A percentile compares a stretch with the other conserved stretches of the same genome.
Conservation (phyloP, 2,113 vertebrate genomes). For the Ammospiza caudacuta region DNA sequence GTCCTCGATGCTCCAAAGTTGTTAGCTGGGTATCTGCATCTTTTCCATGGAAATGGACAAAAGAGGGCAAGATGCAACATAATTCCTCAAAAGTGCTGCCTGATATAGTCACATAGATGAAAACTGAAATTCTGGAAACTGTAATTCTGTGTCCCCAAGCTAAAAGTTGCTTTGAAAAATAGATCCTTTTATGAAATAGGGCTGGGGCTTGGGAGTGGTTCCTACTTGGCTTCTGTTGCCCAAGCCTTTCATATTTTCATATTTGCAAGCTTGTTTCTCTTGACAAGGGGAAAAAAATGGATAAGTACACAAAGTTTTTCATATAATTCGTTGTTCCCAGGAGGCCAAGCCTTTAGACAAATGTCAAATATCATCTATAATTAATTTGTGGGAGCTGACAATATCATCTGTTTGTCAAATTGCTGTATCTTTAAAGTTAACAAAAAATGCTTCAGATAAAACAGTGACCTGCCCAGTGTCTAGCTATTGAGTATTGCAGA, state of each 20-base stretch:
- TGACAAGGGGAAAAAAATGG: background rate
- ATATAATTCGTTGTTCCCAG: background rate
- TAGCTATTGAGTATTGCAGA: background rate
- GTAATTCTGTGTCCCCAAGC: background rate
- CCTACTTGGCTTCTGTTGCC: background rate
- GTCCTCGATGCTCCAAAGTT: background rate
- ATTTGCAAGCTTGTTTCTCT: background rate
- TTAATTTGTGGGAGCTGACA: constrained; percentile 7
- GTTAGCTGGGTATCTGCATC: background rate
- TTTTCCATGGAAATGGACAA: background rate
- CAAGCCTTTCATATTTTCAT: background rate
- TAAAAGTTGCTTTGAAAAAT: background rate
- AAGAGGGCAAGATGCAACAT: background rate
- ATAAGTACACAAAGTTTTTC: background rate
- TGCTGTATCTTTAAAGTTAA: background rate
- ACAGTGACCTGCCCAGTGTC: background rate
- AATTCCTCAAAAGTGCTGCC: background rate
- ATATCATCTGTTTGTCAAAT: background rate
- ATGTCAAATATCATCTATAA: background rate
- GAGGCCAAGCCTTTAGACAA: background rate
- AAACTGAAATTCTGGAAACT: background rate
- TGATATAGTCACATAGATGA: background rate
- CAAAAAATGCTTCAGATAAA: background rate
- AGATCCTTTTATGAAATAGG: background rate
- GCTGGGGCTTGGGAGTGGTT: background rate